A percentile compares a stretch with the other conserved stretches of the same genome.
phyloP scores from a whole-genome alignment of 1,140 invertebrate genomes.

The Drosophila bocqueti region DNA sequence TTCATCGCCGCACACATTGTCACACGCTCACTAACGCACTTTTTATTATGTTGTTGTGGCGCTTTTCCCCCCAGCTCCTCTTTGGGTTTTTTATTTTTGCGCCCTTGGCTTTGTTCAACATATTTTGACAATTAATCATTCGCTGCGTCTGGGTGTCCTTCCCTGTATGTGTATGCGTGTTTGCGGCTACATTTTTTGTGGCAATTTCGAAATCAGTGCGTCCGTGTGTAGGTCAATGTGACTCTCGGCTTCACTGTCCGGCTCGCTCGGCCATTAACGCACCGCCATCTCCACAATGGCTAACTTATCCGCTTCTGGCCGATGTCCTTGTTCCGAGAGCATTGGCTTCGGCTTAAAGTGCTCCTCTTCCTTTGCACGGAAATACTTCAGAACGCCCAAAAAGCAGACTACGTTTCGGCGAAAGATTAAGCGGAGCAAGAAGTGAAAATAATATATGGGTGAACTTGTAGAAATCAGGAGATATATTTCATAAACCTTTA shows the following conservation, averaged over 20 bases:
- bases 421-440: background rate
- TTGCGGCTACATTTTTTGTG: slow-evolving; percentile 46
- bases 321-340: slow-evolving; percentile 46
- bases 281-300: slow-evolving; percentile 35
- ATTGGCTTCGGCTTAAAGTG: slow-evolving; percentile 43
- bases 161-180: slow-evolving; percentile 20
- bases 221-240: slow-evolving; percentile 76
- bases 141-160: slow-evolving; percentile 34
- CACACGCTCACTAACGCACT: slow-evolving; percentile 52
- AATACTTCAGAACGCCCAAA: slow-evolving; percentile 2
- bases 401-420: slow-evolving; percentile 50
- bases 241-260: slow-evolving; percentile 47
- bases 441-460: background rate
- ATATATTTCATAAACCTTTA: background rate
- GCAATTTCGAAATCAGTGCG: slow-evolving; percentile 44
- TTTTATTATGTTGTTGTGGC: slow-evolving; percentile 77
- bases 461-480: background rate
- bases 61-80: slow-evolving; percentile 14
- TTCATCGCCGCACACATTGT: slow-evolving; percentile 54
- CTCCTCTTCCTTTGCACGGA: slow-evolving; percentile 5
- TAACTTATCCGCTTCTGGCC: slow-evolving; percentile 42
- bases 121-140: slow-evolving; percentile 84
- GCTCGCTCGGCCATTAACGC: slow-evolving; percentile 63
- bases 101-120: slow-evolving; percentile 63
- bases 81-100: slow-evolving; percentile 13